Evolutionary conservation across 2,888 invertebrate genomes (phyloP), one percentile per base, ranked within the genome.

Genomic region (Spisula solida): DNA sequence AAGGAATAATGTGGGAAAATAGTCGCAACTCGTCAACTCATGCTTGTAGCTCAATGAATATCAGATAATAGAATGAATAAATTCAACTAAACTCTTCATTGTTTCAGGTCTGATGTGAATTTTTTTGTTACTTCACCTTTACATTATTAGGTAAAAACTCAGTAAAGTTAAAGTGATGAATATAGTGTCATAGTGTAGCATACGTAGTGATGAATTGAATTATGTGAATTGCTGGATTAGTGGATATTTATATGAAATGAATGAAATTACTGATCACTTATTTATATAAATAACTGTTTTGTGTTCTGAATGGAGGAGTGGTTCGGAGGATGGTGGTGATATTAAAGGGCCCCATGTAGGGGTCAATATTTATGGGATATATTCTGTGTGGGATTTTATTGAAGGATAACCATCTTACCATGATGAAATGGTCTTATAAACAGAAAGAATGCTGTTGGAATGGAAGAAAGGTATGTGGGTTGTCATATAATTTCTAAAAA

Each of bases 401-500:
- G 75, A 81, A 75, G 70, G 86, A 51, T 79, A 86, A 31, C 60
- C 66, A 70, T 75, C 81, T 66, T 91, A 91, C 83, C 82, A 91
- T 91, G 91, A 91, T 91, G 91, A 91, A 91, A 91, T 91, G 91
- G 91, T 91, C 91, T n/a, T 91, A 91, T 89, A 87, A 88, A 89
- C 91, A 91, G 81, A 85, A 86, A 75, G 88, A 88, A 81, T 88
- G 90, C 66, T 81, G 82, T 81, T 80, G 80, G 78, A 88, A 85
- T 51, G 86, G 88, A 18, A 90, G 88, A 86, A 90, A 90, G 90
- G 90, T n/a, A n/a, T n/a, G n/a, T 90, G 82, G 80, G 90, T 87
- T 20, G 10, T 31, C 18, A 25, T 81, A 20, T 47, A 41, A 20
- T 80, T 41, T 41, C 41, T 5, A 6, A 16, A 8, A 56, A 56